Evolutionary conservation across 2,113 vertebrate species (phyloP).

Genomic region (Rattus norvegicus): DNA sequence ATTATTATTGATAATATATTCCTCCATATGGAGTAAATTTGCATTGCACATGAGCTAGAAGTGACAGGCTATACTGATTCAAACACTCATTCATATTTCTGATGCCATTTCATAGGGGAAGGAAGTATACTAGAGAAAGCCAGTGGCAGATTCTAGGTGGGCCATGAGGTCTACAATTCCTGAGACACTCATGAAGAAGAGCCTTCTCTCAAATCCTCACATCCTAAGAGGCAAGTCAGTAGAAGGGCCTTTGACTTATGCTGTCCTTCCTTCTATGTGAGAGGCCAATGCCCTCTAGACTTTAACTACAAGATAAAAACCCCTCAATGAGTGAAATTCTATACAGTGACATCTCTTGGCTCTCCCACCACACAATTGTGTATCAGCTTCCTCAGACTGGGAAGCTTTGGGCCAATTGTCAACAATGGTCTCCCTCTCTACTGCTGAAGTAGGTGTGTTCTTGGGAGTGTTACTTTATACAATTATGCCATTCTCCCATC

Average conservation of each 20-base stretch:
- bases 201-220: background rate
- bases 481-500: background rate
- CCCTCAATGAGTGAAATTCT: background rate
- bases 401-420: background rate
- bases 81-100: background rate
- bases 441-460: background rate
- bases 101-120: background rate
- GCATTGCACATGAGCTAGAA: background rate
- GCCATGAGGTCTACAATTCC: background rate
- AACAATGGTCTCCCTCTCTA: background rate
- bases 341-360: fast-evolving
- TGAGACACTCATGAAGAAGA: background rate
- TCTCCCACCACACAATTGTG: background rate
- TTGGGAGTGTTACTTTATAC: background rate
- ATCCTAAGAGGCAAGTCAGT: background rate
- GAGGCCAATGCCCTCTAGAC: background rate
- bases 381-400: background rate
- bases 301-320: background rate
- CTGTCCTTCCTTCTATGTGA: background rate
- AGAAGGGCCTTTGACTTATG: background rate
- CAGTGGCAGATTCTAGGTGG: background rate
- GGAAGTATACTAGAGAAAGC: background rate
- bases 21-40: background rate
- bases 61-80: background rate
- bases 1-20: background rate